Conservation (phyloP, 2,888 invertebrate species). For the Rhimphoctona megacephalus region DNA sequence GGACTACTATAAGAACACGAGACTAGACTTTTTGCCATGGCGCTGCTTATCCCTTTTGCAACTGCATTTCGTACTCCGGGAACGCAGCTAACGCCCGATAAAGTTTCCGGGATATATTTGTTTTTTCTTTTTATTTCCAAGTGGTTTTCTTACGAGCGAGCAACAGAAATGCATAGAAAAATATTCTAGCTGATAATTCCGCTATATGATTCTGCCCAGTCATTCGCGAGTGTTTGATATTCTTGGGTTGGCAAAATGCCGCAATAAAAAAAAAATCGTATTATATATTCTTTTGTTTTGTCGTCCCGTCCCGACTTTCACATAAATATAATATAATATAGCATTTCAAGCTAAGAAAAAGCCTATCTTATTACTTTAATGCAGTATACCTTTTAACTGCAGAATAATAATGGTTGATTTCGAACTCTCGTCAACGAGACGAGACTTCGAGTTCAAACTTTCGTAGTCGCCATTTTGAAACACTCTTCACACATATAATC, state of each 20-base stretch:
- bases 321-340: not conserved
- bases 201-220: conserved; percentile 62
- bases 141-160: not conserved
- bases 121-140: not conserved
- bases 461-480: conserved; percentile 68
- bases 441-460: conserved; percentile 36
- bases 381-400: conserved; percentile 33
- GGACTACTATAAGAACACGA: not conserved
- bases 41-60: not conserved
- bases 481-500: conserved; percentile 30
- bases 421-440: not conserved
- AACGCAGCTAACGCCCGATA: conserved; percentile 31
- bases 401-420: conserved; percentile 42
- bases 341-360: not conserved
- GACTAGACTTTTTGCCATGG: conserved; percentile 16
- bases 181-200: conserved; percentile 32
- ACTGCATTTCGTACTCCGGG: not conserved
- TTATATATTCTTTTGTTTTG: conserved; percentile 51
- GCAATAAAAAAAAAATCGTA: conserved; percentile 26
- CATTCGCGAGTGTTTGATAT: conserved; percentile 66
- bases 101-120: conserved; percentile 23
- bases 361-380: not conserved
- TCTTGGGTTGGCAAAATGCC: conserved; percentile 67
- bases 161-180: not conserved
- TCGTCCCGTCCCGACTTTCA: not conserved